Base-by-base conservation (phyloP, 1,140 invertebrate genomes). In the Drosophila melanogaster region DNA sequence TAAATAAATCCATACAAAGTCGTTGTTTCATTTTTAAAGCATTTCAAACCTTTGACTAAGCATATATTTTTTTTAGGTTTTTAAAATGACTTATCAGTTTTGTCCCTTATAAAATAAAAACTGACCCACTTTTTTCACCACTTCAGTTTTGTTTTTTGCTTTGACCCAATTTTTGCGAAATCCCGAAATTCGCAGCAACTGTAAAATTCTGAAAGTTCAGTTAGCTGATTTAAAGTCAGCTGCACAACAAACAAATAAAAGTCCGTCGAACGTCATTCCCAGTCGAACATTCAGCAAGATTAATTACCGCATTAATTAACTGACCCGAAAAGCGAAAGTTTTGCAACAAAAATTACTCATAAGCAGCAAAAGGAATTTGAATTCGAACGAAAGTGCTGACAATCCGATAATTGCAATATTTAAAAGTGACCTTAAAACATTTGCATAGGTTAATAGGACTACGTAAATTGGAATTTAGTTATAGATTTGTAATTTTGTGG, bases 221-320 rank as follows among this genome's bases (percentile, higher is more conserved):
- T 87, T 87, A 89, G 66, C 79, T 83, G 83, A 83, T 87, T 87
- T 79, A 87, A 79, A 79, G 67, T 57, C 77, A 65, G 71, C 58
- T 79, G 65, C 61, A 51, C 58, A 30, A 38, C 54, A 69, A 69
- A 59, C 56, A 53, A 43, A 60, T 65, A 75, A 81, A 81, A 70
- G 24, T 30, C 19, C 56, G 53, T 46, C 53, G 54, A 72, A 72
- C 56, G 66, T 58, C 62, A 71, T 75, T 62, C 44, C 50, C 40
- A 19, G 41, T 26, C 11, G 46, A 60, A 49, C 81, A 80, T 58
- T 64, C 73, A 81, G 71, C 37, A 79, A 83, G 83, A 87, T 87
- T 89, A 89, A 87, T 87, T 87, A 89, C 77, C 84, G 55, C 84
- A 89, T 89, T 87, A 84, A 87, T 87, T 89, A 87, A 84, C 79